These are phyloP conservation scores for Lepidurus apus DNA, from an alignment of 1,140 invertebrate species.

Conservation along the genomic window DNA sequence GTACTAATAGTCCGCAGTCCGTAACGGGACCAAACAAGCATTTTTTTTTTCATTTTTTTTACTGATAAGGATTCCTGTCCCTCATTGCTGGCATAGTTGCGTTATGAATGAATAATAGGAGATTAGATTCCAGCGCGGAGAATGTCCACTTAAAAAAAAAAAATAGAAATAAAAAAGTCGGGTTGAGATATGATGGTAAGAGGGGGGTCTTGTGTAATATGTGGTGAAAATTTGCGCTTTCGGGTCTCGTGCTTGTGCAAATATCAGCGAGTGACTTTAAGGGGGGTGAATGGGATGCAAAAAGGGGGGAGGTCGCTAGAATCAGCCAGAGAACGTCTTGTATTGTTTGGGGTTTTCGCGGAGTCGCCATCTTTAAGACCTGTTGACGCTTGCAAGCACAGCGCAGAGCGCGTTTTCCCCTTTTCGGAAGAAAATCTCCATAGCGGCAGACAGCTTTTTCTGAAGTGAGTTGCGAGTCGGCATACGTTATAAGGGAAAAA, in stretches of 20 bases:
- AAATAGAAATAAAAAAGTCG: too few relatives aligned
- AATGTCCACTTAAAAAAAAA: too few relatives aligned
- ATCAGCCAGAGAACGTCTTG: neutral
- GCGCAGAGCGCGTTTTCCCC: neutral
- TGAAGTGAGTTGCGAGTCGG: conserved; percentile 11
- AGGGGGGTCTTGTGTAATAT: neutral
- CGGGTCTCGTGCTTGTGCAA: neutral
- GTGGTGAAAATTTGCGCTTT: neutral
- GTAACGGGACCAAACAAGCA: too few relatives aligned
- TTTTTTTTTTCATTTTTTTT: too few relatives aligned
- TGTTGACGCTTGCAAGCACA: neutral
- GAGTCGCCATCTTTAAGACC: neutral
- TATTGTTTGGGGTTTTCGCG: neutral
- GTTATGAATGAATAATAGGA: too few relatives aligned
- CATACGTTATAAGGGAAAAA: conserved; percentile 19
- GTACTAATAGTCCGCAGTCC: too few relatives aligned
- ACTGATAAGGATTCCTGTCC: too few relatives aligned
- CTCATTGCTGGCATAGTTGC: too few relatives aligned
- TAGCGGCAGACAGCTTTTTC: conserved; percentile 8
- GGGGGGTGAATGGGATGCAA: too few relatives aligned
- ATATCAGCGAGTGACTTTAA: neutral
- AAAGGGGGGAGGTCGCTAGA: neutral
- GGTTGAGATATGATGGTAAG: neutral
- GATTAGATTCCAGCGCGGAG: too few relatives aligned
- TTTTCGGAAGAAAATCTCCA: neutral